These are phyloP conservation scores for Amphipyra tragopoginis DNA, from an alignment of 2,888 invertebrate species.

Conservation along the genomic window DNA sequence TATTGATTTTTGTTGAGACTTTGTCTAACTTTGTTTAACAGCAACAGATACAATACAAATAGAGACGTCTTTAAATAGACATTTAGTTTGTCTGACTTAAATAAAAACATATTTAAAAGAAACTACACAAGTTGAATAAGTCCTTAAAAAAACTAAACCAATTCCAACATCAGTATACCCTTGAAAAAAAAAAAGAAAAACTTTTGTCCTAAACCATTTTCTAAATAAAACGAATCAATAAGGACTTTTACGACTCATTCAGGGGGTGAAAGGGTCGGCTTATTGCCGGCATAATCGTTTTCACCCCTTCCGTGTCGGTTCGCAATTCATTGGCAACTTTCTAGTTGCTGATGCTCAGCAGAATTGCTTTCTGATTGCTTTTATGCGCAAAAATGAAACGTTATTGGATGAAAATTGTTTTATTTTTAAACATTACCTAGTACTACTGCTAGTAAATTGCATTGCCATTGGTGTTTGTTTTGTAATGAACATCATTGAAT, in stretches of 20 bases:
- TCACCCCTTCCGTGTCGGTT: conserved; percentile 55
- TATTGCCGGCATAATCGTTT: conserved; percentile 59
- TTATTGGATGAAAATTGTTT: conserved; percentile 22
- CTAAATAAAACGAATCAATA: conserved; percentile 60
- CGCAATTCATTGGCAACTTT: conserved; percentile 57
- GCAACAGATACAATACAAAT: neutral
- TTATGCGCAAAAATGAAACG: conserved; percentile 44
- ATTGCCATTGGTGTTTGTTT: conserved; percentile 9
- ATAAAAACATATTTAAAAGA: conserved; percentile 2
- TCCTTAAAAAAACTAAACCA: conserved; percentile 12
- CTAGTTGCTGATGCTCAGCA: conserved; percentile 45
- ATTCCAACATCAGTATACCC: conserved; percentile 24
- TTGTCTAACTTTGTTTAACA: neutral
- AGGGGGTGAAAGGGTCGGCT: conserved; percentile 52
- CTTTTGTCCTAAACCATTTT: conserved; percentile 33
- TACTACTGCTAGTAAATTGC: neutral
- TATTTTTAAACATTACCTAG: conserved; percentile 21
- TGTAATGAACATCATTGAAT: neutral
- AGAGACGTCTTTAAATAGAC: neutral
- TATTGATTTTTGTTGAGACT: conserved; percentile 32
- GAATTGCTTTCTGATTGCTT: conserved; percentile 62
- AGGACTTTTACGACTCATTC: conserved; percentile 57
- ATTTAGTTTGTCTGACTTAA: conserved; percentile 2
- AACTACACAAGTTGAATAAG: conserved; percentile 10
- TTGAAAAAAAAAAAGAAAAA: conserved; percentile 40